Base-by-base conservation (phyloP, 2,888 invertebrate species). In the Drosophila formosana region DNA sequence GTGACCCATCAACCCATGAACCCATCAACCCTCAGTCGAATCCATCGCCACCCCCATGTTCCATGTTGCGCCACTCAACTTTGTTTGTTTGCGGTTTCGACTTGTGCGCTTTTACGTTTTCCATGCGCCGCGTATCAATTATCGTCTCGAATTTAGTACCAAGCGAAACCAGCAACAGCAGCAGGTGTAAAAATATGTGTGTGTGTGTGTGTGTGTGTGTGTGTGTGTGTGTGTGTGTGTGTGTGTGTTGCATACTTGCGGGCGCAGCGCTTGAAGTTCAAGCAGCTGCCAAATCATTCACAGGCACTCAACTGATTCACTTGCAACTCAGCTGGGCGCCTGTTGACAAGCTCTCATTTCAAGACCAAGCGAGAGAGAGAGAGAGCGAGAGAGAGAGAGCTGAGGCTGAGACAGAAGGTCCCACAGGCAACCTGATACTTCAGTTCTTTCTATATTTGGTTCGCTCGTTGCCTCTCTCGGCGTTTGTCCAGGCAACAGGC, bases 51-150 rank as follows among this genome's bases (percentile, higher is more conserved):
- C 28, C 3, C 3, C 7, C 52, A 43, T n/a, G 18, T 18, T 28
- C 49, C 52, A 30, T 50, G 49, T 30, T 37, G 53, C 62, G 58
- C 6, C 69, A 60, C 73, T 76, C 70, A 77, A 77, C 78, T 74
- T 79, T 82, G 82, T 82, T 83, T 85, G 82, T 84, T 85, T 85
- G 85, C 71, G 83, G 83, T 79, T 79, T 79, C 72, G 73, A 69
- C 75, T 79, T 79, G 76, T 60, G 71, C 80, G 78, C 81, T 82
- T 82, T 80, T 84, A 71, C 69, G 78, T 70, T 83, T 83, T 83
- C 82, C 81, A 71, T 67, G 67, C 60, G 68, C 65, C 78, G 73
- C 70, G 65, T 83, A 83, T 83, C 83, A 85, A 83, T 83, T 83
- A 83, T 83, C 82, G 82, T 78, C 82, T 83, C 83, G 72, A 82